These are phyloP conservation scores for Medauroidea extradentata DNA, from an alignment of 1,140 invertebrate genomes.

Conservation along the genomic window DNA sequence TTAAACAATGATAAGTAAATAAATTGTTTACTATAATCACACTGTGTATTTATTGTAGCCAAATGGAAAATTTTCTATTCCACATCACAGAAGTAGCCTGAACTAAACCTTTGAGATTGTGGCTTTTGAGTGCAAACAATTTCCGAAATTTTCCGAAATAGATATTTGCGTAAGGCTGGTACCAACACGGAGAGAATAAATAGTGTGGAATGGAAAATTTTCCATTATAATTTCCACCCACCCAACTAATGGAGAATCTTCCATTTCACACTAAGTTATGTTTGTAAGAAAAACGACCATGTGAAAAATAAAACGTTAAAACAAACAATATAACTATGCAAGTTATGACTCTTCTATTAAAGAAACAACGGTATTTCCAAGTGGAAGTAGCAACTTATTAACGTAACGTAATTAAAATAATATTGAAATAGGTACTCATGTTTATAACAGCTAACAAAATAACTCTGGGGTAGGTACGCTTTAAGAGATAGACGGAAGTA, in stretches of 20 bases:
- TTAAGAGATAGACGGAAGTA: too few species aligned
- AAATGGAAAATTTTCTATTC: slow-evolving; percentile 18
- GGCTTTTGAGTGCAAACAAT: background rate
- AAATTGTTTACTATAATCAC: background rate
- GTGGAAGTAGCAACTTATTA: too few species aligned
- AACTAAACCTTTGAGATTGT: background rate
- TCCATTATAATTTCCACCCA: slow-evolving; percentile 8
- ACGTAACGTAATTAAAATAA: too few species aligned
- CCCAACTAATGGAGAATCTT: slow-evolving; percentile 49
- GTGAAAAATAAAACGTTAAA: too few species aligned
- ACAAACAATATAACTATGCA: too few species aligned
- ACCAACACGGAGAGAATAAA: background rate
- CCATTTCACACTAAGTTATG: slow-evolving; percentile 31
- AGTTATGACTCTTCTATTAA: too few species aligned
- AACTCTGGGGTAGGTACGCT: too few species aligned
- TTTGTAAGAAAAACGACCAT: too few species aligned
- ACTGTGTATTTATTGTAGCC: background rate
- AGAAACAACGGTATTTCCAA: too few species aligned
- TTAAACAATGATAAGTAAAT: too few species aligned
- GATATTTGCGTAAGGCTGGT: slow-evolving; percentile 7
- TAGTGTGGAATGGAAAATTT: slow-evolving; percentile 28
- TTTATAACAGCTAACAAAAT: too few species aligned
- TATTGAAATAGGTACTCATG: too few species aligned
- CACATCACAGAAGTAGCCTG: background rate
- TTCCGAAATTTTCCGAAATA: background rate